These are phyloP conservation scores for Rhodeus uyekii DNA, from an alignment of 2,797 vertebrate species.

Conservation along the genomic window DNA sequence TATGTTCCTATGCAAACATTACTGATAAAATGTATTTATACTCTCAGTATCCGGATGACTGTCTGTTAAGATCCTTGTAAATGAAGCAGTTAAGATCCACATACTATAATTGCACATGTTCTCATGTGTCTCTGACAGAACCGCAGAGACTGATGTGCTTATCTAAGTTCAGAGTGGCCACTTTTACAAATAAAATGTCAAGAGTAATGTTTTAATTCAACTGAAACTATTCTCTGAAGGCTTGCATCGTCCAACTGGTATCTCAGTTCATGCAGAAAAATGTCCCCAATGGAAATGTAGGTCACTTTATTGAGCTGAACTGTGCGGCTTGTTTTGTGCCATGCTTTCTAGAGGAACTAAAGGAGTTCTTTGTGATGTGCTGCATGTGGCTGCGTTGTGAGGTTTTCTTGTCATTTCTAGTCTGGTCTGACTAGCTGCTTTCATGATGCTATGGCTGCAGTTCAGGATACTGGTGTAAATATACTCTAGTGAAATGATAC, in stretches of 20 bases:
- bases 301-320: constrained; percentile 66
- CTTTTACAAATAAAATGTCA: neutral
- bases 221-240: constrained; percentile 1
- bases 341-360: constrained; percentile 27
- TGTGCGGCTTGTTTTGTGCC: constrained; percentile 53
- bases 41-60: neutral
- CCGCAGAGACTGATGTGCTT: neutral
- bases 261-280: constrained; percentile 59
- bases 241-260: constrained; percentile 41
- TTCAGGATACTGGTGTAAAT: neutral
- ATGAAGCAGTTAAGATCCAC: neutral
- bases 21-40: neutral
- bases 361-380: constrained; percentile 62
- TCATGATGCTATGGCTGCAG: neutral
- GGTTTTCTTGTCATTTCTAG: constrained; percentile 63
- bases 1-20: neutral
- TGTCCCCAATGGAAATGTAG: constrained; percentile 61
- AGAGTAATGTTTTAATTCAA: neutral
- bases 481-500: neutral
- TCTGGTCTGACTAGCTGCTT: constrained; percentile 12
- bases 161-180: neutral
- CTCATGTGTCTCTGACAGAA: neutral
- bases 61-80: neutral
- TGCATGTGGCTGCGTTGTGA: constrained; percentile 43
- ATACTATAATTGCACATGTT: neutral